Conservation (phyloP, 2,113 vertebrate species). For the Lophura nycthemera region DNA sequence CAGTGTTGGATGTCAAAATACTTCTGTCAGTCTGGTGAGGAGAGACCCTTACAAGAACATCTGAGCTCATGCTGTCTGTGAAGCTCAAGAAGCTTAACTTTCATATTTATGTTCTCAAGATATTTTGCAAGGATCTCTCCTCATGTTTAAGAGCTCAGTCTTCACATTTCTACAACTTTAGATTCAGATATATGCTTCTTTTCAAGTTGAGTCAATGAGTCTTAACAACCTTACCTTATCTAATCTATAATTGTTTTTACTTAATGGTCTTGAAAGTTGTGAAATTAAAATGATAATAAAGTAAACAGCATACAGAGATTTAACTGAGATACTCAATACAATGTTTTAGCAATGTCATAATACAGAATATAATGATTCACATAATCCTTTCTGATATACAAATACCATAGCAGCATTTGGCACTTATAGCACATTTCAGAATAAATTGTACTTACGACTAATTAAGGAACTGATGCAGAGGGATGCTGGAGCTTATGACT, state of each 20-base stretch:
- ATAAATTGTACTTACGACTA: neutral
- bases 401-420: neutral
- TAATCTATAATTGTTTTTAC: conserved; percentile 28
- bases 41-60: neutral
- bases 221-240: neutral
- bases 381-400: conserved; percentile 30
- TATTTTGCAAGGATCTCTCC: neutral
- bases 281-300: conserved; percentile 36
- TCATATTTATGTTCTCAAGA: neutral
- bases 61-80: neutral
- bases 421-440: conserved; percentile 26
- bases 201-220: neutral
- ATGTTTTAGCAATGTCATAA: conserved; percentile 17
- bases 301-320: conserved; percentile 25
- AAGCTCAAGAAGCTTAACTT: neutral
- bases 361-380: neutral
- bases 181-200: neutral
- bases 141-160: neutral
- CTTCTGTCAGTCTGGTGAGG: neutral
- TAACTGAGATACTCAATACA: conserved; percentile 37
- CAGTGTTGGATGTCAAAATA: neutral
- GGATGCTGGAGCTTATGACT: neutral
- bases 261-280: conserved; percentile 35
- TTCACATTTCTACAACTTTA: neutral
- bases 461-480: conserved; percentile 33